Evolutionary conservation across 2,113 vertebrate genomes (phyloP).

Genomic region (Mesoclemmys tuberculata): DNA sequence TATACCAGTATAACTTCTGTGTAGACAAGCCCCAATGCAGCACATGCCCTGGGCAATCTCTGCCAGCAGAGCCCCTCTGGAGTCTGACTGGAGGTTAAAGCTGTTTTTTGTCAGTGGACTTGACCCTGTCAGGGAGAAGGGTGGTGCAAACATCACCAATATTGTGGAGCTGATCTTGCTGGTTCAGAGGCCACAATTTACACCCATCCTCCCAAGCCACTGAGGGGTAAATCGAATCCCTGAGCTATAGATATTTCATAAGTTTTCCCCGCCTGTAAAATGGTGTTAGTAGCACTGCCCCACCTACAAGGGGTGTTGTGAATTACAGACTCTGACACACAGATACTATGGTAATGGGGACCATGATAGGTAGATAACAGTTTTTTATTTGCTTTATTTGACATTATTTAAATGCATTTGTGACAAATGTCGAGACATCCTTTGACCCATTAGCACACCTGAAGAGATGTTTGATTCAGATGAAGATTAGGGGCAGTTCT

Average conservation of each 20-base stretch:
- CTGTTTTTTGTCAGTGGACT: rapidly evolving
- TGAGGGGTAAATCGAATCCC: not conserved
- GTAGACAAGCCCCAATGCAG: not conserved
- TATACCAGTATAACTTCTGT: not conserved
- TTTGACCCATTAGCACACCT: not conserved
- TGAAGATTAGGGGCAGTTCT: rapidly evolving
- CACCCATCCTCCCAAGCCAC: rapidly evolving
- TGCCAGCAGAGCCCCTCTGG: not conserved
- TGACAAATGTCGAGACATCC: not conserved
- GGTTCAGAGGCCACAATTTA: not conserved
- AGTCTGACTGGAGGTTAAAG: not conserved
- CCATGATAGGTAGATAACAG: not conserved
- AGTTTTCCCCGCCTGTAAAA: not conserved
- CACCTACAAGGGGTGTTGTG: rapidly evolving
- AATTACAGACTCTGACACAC: not conserved
- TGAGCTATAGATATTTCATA: not conserved
- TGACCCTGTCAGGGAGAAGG: not conserved
- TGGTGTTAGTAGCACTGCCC: not conserved
- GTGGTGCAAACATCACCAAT: not conserved
- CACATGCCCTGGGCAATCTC: not conserved
- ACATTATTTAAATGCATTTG: not conserved
- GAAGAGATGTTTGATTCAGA: not conserved
- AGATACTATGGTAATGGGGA: not conserved
- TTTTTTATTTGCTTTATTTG: not conserved
- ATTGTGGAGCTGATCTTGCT: not conserved